These are phyloP conservation scores for Scelioninae gen. 2 DNA, from an alignment of 2,888 invertebrate species.

Conservation along the genomic window DNA sequence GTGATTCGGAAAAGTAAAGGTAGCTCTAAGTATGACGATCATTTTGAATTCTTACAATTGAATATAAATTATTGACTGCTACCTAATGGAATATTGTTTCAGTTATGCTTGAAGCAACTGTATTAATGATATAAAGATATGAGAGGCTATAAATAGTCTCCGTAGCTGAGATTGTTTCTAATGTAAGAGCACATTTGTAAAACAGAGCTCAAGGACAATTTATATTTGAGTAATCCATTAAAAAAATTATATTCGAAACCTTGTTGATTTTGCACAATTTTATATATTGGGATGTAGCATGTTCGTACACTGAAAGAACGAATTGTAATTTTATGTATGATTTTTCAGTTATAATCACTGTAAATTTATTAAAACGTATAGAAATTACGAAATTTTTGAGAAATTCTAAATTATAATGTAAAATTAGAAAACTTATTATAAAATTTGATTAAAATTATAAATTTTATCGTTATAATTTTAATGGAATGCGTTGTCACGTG, in stretches of 20 bases:
- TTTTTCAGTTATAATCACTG: background rate
- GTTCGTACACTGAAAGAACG: background rate
- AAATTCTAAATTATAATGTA: too few relatives aligned
- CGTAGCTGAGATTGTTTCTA: constrained; percentile 39
- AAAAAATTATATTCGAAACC: constrained; percentile 5
- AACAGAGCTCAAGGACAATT: constrained; percentile 30
- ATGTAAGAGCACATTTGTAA: constrained; percentile 35
- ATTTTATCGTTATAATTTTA: too few relatives aligned
- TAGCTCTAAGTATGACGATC: constrained; percentile 44
- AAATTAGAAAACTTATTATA: too few relatives aligned
- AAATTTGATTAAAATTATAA: too few relatives aligned
- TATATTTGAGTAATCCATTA: constrained; percentile 29
- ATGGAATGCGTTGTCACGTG: too few relatives aligned
- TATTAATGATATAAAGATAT: too few relatives aligned
- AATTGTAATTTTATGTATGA: background rate
- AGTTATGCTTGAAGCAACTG: constrained; percentile 5
- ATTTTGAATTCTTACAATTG: constrained; percentile 31
- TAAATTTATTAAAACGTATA: too few relatives aligned
- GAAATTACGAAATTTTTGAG: too few relatives aligned
- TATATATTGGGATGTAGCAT: constrained; percentile 2
- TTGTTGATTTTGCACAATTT: constrained; percentile 28
- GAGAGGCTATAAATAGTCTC: background rate
- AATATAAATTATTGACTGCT: constrained; percentile 23
- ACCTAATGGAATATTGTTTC: constrained; percentile 4
- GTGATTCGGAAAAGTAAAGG: constrained; percentile 38